A percentile compares a stretch with the other conserved stretches of the same genome.
Evolutionary conservation across 2,113 vertebrate species (phyloP).

Genomic region (Lycocorax pyrrhopterus): DNA sequence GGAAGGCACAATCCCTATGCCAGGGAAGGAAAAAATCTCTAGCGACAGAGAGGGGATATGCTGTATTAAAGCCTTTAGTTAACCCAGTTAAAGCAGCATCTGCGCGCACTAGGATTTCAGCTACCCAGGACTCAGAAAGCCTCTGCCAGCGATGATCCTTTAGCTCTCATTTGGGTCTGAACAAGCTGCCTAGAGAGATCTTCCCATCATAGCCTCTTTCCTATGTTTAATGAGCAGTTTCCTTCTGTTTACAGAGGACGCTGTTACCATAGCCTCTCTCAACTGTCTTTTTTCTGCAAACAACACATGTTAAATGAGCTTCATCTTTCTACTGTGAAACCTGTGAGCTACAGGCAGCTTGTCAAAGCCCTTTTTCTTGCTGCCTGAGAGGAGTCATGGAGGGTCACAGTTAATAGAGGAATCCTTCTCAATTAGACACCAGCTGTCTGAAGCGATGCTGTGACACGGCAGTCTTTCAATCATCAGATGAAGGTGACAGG

Average conservation of each 20-base stretch:
- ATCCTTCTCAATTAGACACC: slow-evolving; percentile 21
- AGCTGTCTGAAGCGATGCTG: not conserved
- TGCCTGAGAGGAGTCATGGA: not conserved
- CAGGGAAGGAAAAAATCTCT: not conserved
- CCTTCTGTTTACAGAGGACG: not conserved
- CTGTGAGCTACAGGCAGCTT: not conserved
- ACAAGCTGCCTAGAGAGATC: not conserved
- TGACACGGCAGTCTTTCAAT: not conserved
- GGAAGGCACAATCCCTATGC: not conserved
- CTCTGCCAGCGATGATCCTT: not conserved
- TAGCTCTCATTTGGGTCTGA: not conserved
- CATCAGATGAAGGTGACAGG: not conserved
- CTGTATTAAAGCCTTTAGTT: not conserved
- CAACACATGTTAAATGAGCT: not conserved
- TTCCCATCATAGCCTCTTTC: not conserved
- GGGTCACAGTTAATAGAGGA: not conserved
- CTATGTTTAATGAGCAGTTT: not conserved
- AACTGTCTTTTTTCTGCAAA: not conserved
- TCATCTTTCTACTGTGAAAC: not conserved
- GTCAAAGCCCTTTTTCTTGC: not conserved
- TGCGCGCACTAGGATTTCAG: not conserved
- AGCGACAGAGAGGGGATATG: not conserved
- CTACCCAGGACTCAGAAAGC: not conserved
- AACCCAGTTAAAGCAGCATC: not conserved
- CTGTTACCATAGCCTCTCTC: not conserved